Evolutionary conservation across 2,797 vertebrate genomes (phyloP), one percentile per base, ranked within the genome.

Genomic region (Acanthurus lineatus): DNA sequence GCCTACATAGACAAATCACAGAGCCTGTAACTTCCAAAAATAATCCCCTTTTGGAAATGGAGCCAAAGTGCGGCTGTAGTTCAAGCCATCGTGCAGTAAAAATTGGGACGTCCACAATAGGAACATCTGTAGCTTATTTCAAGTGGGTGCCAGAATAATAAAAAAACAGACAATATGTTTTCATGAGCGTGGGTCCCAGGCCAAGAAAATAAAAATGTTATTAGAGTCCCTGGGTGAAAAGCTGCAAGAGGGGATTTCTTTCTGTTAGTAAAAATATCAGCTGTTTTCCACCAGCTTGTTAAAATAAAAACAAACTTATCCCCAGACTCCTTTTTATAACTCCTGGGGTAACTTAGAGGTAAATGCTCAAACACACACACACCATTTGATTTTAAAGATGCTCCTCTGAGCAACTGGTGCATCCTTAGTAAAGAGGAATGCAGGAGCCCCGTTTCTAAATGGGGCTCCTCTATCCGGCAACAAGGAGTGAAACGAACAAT

Each of bases 161-260:
- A 25, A 88, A 89, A 89, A 88, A 76, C 32, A 86, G 73, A 90
- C 85, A 87, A 84, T 83, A 77, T 86, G 78, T 84, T 89, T 87
- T 88, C 84, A 90, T 51, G 65, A 88, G 84, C 49, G 51, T 76
- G 77, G 76, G 81, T 88, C 77, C 69, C 82, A 65, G 79, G 77
- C 84, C 83, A 87, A 86, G 56, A 79, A 52, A 83, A 82, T 81
- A 83, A 88, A 86, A 77, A 72, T 71, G 35, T 78, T 73, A 82
- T 69, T 83, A 1, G 15, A 62, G 64, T 79, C 72, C 66, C 59
- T 57, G 15, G 65, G 66, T 57, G 49, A 25, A 51, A 75, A 79
- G 17, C 77, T 86, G 64, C 51, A 57, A 58, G 40, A 60, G 42
- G 71, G 66, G 58, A 76, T 61, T 86, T 73, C 25, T 84, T 42